phyloP scores from a whole-genome alignment of 2,113 vertebrate genomes.

The Empidonax alnorum region DNA sequence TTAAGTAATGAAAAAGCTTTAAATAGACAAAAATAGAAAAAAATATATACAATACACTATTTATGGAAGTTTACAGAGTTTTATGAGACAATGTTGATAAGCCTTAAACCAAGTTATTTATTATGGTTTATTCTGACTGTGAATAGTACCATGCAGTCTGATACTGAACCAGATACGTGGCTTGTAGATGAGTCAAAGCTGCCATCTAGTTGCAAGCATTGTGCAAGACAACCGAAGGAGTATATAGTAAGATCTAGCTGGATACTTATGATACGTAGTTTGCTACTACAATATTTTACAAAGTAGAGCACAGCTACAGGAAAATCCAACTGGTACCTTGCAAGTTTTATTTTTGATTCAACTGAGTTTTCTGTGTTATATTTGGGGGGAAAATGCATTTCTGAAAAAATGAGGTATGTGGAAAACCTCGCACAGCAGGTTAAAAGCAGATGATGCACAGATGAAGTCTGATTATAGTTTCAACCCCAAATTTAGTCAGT shows the following conservation, averaged over 20 bases:
- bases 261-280: fast-evolving
- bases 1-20: background rate
- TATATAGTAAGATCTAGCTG: background rate
- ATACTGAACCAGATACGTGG: background rate
- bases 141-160: background rate
- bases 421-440: background rate
- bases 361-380: background rate
- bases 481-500: background rate
- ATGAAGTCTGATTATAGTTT: background rate
- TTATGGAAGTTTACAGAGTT: background rate
- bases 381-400: background rate
- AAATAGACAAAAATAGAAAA: background rate
- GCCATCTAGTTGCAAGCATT: constrained; percentile 36
- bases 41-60: background rate
- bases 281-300: background rate
- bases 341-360: background rate
- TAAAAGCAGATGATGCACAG: background rate
- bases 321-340: background rate
- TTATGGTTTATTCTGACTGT: background rate
- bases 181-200: background rate
- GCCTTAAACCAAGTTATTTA: background rate
- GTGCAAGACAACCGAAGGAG: background rate
- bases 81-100: background rate
- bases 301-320: background rate
- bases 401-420: background rate